Evolutionary conservation across 2,888 invertebrate species (phyloP).

Genomic region (Lycophotia porphyrea): DNA sequence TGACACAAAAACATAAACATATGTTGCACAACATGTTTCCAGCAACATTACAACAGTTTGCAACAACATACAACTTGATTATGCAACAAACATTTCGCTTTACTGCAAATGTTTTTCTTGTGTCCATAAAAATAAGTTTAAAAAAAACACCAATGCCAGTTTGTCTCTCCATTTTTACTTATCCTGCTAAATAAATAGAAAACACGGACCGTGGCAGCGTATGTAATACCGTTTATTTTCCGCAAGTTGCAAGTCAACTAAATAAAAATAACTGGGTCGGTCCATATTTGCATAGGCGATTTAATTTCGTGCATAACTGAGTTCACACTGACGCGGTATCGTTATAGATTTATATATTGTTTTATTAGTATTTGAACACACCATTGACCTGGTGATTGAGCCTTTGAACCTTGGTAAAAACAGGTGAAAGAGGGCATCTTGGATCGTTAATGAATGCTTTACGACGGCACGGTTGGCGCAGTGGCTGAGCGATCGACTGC

Average conservation of each 20-base stretch:
- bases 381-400: neutral
- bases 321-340: constrained; percentile 2
- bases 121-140: neutral
- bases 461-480: too few species aligned
- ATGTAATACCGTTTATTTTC: constrained; percentile 34
- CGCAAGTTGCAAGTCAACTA: constrained; percentile 25
- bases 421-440: neutral
- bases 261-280: constrained; percentile 36
- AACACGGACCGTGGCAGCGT: neutral
- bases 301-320: constrained; percentile 36
- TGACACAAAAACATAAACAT: neutral
- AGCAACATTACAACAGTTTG: neutral
- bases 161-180: constrained; percentile 2
- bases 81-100: neutral
- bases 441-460: too few species aligned
- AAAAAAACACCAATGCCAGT: neutral
- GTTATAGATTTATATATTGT: constrained; percentile 18
- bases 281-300: constrained; percentile 33
- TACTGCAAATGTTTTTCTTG: neutral
- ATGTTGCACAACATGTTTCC: neutral
- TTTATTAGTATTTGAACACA: constrained; percentile 17
- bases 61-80: neutral
- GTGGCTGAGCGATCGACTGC: too few species aligned
- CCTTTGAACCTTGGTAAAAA: neutral
- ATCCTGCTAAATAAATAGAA: constrained; percentile 14